Evolutionary conservation across 1,140 invertebrate species (phyloP).

Genomic region (Mercenaria mercenaria): DNA sequence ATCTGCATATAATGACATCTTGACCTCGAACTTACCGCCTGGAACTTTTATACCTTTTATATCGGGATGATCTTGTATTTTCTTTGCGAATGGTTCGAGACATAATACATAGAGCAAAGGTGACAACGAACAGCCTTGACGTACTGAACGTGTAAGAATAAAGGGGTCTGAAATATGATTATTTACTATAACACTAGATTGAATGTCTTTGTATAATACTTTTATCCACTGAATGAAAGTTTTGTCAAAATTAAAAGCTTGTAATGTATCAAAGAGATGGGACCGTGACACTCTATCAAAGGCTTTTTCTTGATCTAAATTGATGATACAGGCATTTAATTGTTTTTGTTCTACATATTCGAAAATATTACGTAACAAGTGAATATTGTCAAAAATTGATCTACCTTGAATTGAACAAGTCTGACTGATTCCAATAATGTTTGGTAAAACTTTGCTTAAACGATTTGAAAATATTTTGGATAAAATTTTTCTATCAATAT

Average conservation of each 20-base stretch:
- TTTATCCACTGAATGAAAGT: conserved; percentile 72
- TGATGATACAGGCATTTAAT: conserved; percentile 58
- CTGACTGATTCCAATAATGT: conserved; percentile 69
- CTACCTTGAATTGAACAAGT: conserved; percentile 67
- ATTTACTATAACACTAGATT: conserved; percentile 72
- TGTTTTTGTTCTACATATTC: conserved; percentile 72
- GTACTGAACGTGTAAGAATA: conserved; percentile 78
- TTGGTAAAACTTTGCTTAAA: conserved; percentile 51
- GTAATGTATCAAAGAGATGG: conserved; percentile 68
- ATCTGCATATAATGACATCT: conserved; percentile 72
- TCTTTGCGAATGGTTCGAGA: conserved; percentile 80
- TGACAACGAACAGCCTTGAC: conserved; percentile 85
- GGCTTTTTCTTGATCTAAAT: conserved; percentile 73
- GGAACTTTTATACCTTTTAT: conserved; percentile 72
- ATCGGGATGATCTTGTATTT: conserved; percentile 50
- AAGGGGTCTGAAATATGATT: conserved; percentile 77
- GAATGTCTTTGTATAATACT: conserved; percentile 69
- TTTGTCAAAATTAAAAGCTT: conserved; percentile 68
- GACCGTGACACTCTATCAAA: conserved; percentile 71
- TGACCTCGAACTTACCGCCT: conserved; percentile 58
- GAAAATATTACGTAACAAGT: conserved; percentile 70
- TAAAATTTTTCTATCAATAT: conserved; percentile 74
- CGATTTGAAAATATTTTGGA: conserved; percentile 69
- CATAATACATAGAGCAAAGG: conserved; percentile 85
- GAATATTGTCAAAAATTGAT: conserved; percentile 74